A percentile compares a stretch with the other conserved stretches of the same genome.
Evolutionary conservation across 2,888 invertebrate species (phyloP).

Genomic region (Caenorhabditis zanzibari): DNA sequence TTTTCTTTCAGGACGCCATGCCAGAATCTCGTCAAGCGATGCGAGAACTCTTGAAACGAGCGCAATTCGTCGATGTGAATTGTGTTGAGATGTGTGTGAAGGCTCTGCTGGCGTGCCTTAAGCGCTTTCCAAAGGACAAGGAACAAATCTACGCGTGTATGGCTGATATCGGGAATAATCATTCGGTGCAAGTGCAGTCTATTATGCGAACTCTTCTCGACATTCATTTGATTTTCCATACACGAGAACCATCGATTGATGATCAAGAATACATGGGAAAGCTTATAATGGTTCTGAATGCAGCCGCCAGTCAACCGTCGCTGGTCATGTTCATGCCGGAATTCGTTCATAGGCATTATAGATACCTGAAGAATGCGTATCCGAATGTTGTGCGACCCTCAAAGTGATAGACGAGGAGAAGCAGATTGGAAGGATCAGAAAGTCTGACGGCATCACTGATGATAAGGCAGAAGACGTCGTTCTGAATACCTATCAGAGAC

Average conservation of each 20-base stretch:
- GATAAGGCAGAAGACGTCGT: conserved; percentile 61
- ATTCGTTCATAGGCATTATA: conserved; percentile 94
- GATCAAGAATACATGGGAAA: conserved; percentile 90
- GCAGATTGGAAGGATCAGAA: conserved; percentile 30
- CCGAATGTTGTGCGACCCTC: conserved; percentile 72
- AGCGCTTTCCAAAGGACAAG: conserved; percentile 92
- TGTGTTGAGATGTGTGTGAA: conserved; percentile 95
- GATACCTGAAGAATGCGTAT: conserved; percentile 73
- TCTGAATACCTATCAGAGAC: conserved; percentile 43
- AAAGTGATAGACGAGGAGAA: conserved; percentile 61
- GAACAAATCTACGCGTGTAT: conserved; percentile 85
- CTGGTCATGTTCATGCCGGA: conserved; percentile 94
- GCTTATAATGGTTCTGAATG: conserved; percentile 94
- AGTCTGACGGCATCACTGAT: background rate
- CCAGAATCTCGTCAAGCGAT: conserved; percentile 95
- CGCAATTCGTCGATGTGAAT: conserved; percentile 76
- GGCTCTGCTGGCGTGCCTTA: conserved; percentile 93
- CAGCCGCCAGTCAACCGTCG: conserved; percentile 92
- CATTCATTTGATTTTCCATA: conserved; percentile 97
- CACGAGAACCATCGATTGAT: conserved; percentile 95
- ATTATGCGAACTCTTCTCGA: conserved; percentile 92
- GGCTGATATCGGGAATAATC: conserved; percentile 92
- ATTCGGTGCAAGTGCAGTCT: conserved; percentile 93
- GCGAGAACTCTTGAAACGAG: conserved; percentile 91
- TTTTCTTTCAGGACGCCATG: conserved; percentile 88